phyloP scores from a whole-genome alignment of 1,140 invertebrate genomes.

The Eupeodes corollae region DNA sequence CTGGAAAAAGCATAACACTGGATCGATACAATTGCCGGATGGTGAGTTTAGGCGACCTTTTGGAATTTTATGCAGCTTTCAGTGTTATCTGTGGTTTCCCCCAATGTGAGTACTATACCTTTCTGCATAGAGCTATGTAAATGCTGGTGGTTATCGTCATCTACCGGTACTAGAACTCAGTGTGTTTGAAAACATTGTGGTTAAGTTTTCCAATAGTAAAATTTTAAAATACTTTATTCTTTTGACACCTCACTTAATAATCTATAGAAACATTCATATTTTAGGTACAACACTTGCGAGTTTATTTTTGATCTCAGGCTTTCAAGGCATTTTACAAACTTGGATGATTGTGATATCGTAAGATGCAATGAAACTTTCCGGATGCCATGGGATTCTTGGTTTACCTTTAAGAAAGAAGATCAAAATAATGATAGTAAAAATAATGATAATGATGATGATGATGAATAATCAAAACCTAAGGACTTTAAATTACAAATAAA shows the following conservation, averaged over 20 bases:
- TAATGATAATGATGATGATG: too few relatives aligned
- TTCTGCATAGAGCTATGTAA: too few relatives aligned
- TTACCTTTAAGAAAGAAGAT: too few relatives aligned
- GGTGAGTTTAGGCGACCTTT: slow-evolving; percentile 34
- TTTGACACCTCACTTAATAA: not conserved
- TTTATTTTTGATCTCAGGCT: slow-evolving; percentile 35
- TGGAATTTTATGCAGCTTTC: slow-evolving; percentile 35
- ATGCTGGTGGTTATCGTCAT: too few relatives aligned
- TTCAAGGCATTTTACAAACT: slow-evolving; percentile 29
- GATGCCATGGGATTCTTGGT: too few relatives aligned
- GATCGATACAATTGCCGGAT: slow-evolving; percentile 33
- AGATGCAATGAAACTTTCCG: slow-evolving; percentile 32
- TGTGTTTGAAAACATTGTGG: slow-evolving; percentile 1
- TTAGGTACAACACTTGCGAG: slow-evolving; percentile 30
- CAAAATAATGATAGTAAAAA: too few relatives aligned
- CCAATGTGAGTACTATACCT: slow-evolving; percentile 28
- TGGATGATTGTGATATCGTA: slow-evolving; percentile 32
- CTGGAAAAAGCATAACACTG: slow-evolving; percentile 33
- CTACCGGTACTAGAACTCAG: slow-evolving; percentile 1
- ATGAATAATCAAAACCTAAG: too few relatives aligned
- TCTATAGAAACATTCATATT: slow-evolving; percentile 14
- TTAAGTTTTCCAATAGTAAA: slow-evolving; percentile 25
- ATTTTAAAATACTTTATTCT: slow-evolving; percentile 4
- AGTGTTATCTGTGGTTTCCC: slow-evolving; percentile 35
- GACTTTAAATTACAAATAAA: too few relatives aligned